phyloP scores from a whole-genome alignment of 2,888 invertebrate species.

The Gastracanthus pulcherrimus region DNA sequence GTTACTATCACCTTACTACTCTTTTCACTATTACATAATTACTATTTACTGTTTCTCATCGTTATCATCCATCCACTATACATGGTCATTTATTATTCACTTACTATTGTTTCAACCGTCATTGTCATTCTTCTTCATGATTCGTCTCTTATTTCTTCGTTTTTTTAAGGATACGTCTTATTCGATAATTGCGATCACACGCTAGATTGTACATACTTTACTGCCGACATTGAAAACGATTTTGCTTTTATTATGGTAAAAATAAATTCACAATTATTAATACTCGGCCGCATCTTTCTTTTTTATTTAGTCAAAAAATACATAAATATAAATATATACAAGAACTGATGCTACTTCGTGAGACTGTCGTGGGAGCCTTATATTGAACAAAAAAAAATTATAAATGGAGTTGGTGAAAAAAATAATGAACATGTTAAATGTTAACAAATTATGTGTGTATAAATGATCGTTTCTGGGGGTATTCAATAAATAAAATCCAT shows the following conservation, averaged over 20 bases:
- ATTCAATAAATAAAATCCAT: conserved; percentile 44
- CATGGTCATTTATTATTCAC: conserved; percentile 28
- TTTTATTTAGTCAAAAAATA: conserved; percentile 36
- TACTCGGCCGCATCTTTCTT: conserved; percentile 52
- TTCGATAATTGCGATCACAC: conserved; percentile 56
- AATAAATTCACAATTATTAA: conserved; percentile 59
- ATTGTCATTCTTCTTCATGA: conserved; percentile 41
- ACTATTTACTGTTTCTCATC: conserved; percentile 49
- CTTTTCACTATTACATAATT: conserved; percentile 43
- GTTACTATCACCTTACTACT: conserved; percentile 37
- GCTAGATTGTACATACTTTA: conserved; percentile 60
- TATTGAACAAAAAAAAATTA: conserved; percentile 58
- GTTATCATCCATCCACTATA: conserved; percentile 41
- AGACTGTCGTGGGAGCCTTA: conserved; percentile 71
- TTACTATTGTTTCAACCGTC: conserved; percentile 44
- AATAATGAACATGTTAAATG: conserved; percentile 16
- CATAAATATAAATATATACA: conserved; percentile 59
- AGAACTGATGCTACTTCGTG: conserved; percentile 71
- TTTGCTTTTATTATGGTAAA: conserved; percentile 59
- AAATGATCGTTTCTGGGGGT: conserved; percentile 50
- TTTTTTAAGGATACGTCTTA: conserved; percentile 48
- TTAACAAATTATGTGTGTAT: conserved; percentile 52
- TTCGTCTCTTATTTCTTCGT: conserved; percentile 30
- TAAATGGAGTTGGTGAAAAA: conserved; percentile 35
- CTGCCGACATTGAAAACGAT: conserved; percentile 57